Conservation (phyloP, 92 coral and sea anemone genomes). For the Montipora capitata region DNA sequence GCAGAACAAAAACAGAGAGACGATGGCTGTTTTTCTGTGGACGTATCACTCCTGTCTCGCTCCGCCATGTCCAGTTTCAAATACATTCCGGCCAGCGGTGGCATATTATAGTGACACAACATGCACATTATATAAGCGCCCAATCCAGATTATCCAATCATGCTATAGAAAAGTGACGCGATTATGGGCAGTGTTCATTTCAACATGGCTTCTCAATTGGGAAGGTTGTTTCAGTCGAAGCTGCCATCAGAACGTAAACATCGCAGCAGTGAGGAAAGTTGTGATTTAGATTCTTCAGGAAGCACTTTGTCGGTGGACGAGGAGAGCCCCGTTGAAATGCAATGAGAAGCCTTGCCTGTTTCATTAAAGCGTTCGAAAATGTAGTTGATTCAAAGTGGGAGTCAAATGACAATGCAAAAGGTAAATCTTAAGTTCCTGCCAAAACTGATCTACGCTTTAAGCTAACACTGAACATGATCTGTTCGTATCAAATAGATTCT, state of each 20-base stretch:
- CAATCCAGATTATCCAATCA: not conserved
- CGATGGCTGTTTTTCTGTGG: not conserved
- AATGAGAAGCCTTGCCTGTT: not conserved
- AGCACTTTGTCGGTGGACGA: not conserved
- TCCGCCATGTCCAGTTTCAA: not conserved
- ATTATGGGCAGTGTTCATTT: not conserved
- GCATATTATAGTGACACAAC: not conserved
- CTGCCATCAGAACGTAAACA: not conserved
- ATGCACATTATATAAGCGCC: not conserved
- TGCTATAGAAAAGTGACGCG: not conserved
- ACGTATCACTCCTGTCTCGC: not conserved
- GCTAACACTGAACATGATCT: not conserved
- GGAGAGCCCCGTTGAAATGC: not conserved
- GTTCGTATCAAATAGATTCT: not conserved
- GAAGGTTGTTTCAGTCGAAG: not conserved
- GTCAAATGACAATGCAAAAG: conserved; percentile 6
- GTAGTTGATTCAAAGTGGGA: not conserved
- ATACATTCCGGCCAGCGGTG: not conserved
- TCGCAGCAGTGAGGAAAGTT: not conserved
- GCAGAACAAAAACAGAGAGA: not conserved
- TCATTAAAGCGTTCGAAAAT: not conserved
- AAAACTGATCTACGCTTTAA: conserved; percentile 3
- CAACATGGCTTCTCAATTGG: not conserved
- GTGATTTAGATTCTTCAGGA: not conserved
- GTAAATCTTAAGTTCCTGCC: conserved; percentile 7